Conservation (phyloP, 1,140 invertebrate species). For the Aphelinus atriplicis region DNA sequence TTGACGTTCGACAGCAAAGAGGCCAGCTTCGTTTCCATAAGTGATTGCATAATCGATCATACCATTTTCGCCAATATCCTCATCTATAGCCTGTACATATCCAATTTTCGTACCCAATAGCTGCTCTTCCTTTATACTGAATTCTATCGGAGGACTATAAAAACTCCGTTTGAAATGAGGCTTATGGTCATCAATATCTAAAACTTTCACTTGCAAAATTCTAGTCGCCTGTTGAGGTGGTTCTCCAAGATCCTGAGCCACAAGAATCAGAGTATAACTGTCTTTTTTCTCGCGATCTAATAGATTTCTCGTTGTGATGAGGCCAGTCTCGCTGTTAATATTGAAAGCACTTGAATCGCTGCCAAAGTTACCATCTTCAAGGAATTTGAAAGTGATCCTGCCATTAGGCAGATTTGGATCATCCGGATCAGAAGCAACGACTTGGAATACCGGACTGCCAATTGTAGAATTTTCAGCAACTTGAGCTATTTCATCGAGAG, state of each 20-base stretch:
- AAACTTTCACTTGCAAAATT: constrained; percentile 75
- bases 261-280: constrained; percentile 78
- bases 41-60: constrained; percentile 79
- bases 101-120: constrained; percentile 74
- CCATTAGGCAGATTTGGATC: constrained; percentile 79
- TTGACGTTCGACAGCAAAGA: constrained; percentile 72
- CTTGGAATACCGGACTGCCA: constrained; percentile 80
- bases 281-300: constrained; percentile 79
- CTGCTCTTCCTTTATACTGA: constrained; percentile 75
- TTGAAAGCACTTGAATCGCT: constrained; percentile 73
- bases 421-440: constrained; percentile 81
- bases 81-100: constrained; percentile 75
- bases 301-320: constrained; percentile 75
- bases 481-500: constrained; percentile 75
- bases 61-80: constrained; percentile 80
- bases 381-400: constrained; percentile 77
- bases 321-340: constrained; percentile 74
- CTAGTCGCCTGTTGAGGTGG: constrained; percentile 80
- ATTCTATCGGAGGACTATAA: constrained; percentile 74
- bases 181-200: constrained; percentile 83
- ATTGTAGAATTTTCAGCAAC: constrained; percentile 81
- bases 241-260: constrained; percentile 78
- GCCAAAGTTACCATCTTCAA: constrained; percentile 72
- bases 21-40: constrained; percentile 76
- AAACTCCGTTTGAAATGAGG: constrained; percentile 76